These are phyloP conservation scores for Thysanoteuthis rhombus DNA, from an alignment of 2,888 invertebrate genomes.

Conservation along the genomic window DNA sequence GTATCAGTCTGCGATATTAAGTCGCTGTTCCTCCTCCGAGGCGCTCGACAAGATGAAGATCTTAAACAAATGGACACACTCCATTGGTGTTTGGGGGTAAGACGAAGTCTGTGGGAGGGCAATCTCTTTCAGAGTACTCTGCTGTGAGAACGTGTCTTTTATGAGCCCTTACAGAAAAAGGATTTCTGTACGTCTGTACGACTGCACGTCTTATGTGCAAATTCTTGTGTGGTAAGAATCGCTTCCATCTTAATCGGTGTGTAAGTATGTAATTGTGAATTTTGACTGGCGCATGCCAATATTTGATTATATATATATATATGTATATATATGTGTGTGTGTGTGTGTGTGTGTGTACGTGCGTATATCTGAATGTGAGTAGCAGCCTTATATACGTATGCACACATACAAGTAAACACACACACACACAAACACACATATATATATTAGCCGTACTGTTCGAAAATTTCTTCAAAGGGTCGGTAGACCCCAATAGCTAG, in stretches of 20 bases:
- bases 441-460: no score
- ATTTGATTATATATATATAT: not conserved
- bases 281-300: no score
- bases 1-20: not conserved
- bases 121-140: not conserved
- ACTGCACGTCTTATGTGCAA: not conserved
- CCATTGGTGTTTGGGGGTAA: not conserved
- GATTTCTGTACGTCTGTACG: not conserved
- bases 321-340: not conserved
- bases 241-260: not conserved
- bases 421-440: no score
- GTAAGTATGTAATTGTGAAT: not conserved
- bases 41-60: not conserved
- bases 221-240: not conserved
- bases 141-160: not conserved
- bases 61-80: slow-evolving; percentile 12
- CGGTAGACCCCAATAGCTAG: no score
- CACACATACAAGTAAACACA: no score
- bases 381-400: no score
- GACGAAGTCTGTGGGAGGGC: not conserved
- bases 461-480: no score
- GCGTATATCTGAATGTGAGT: no score
- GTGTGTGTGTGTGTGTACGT: no score
- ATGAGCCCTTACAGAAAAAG: not conserved
- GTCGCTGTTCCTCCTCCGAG: not conserved